Percentiles rank a stretch among this genome's conserved stretches.
phyloP scores from a whole-genome alignment of 2,888 invertebrate genomes.

The Melanchra persicariae region DNA sequence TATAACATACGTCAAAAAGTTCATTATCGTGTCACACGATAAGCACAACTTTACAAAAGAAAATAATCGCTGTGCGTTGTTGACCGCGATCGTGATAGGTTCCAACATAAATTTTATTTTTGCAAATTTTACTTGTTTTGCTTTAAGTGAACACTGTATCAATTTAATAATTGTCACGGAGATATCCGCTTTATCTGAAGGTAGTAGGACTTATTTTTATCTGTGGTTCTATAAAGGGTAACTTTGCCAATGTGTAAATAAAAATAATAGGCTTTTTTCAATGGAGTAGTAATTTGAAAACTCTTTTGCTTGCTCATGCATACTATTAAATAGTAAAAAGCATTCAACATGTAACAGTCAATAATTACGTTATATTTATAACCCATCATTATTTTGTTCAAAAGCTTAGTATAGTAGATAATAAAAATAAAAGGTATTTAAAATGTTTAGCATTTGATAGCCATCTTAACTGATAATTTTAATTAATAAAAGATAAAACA shows the following conservation, averaged over 20 bases:
- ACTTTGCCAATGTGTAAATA: slow-evolving; percentile 27
- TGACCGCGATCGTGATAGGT: slow-evolving; percentile 60
- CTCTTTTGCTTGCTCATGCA: slow-evolving; percentile 24
- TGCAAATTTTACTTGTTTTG: slow-evolving; percentile 58
- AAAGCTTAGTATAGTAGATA: neutral
- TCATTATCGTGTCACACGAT: slow-evolving; percentile 26
- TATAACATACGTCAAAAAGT: slow-evolving; percentile 22
- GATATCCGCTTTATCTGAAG: slow-evolving; percentile 17
- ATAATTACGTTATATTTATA: slow-evolving; percentile 28
- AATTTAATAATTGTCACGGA: slow-evolving; percentile 9
- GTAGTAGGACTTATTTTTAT: neutral
- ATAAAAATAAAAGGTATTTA: slow-evolving; percentile 16
- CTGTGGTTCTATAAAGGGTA: slow-evolving; percentile 12
- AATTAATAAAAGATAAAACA: neutral
- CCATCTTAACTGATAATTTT: neutral
- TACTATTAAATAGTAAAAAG: slow-evolving; percentile 27
- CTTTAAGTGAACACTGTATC: slow-evolving; percentile 25
- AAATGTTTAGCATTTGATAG: slow-evolving; percentile 1
- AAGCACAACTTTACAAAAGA: slow-evolving; percentile 37
- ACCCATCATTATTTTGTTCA: slow-evolving; percentile 20
- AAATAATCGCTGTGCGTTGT: slow-evolving; percentile 49
- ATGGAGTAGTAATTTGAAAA: slow-evolving; percentile 34
- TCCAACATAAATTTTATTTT: slow-evolving; percentile 56
- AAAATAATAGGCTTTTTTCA: slow-evolving; percentile 42
- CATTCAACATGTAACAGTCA: neutral